phyloP scores from a whole-genome alignment of 2,113 vertebrate genomes.

The Haemorhous mexicanus region DNA sequence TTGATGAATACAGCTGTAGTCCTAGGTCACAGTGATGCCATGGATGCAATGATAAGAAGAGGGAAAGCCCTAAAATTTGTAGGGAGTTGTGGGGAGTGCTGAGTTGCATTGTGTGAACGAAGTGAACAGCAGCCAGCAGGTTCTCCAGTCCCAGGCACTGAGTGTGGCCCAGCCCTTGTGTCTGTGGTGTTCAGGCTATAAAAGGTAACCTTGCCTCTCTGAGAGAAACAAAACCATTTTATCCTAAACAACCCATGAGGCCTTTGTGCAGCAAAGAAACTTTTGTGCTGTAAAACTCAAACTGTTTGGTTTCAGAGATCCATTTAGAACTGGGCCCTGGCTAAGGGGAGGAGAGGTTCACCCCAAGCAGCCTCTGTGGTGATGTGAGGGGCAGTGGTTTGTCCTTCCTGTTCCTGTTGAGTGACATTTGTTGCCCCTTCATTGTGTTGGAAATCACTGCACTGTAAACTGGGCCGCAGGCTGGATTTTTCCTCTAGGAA shows the following conservation, averaged over 20 bases:
- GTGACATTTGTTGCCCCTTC: background rate
- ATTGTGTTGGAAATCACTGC: background rate
- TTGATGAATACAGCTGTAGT: background rate
- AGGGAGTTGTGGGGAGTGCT: background rate
- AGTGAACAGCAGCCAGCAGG: background rate
- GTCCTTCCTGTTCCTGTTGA: background rate
- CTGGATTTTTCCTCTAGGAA: background rate
- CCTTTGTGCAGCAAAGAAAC: background rate
- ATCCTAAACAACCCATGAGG: background rate
- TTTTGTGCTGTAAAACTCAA: background rate
- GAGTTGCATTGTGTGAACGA: background rate
- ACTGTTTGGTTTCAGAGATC: background rate
- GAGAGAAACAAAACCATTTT: background rate
- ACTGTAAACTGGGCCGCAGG: rapidly evolving
- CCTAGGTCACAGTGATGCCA: background rate
- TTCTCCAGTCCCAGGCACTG: background rate
- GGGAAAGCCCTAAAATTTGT: background rate
- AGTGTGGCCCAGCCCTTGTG: background rate
- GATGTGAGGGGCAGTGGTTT: background rate
- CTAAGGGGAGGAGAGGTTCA: background rate
- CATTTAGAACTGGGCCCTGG: background rate
- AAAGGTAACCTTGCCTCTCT: background rate
- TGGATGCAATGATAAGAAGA: too few relatives aligned
- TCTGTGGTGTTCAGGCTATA: background rate
- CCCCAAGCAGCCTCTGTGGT: background rate